Base-by-base conservation (phyloP, 2,888 invertebrate genomes). In the Rutpela maculata region DNA sequence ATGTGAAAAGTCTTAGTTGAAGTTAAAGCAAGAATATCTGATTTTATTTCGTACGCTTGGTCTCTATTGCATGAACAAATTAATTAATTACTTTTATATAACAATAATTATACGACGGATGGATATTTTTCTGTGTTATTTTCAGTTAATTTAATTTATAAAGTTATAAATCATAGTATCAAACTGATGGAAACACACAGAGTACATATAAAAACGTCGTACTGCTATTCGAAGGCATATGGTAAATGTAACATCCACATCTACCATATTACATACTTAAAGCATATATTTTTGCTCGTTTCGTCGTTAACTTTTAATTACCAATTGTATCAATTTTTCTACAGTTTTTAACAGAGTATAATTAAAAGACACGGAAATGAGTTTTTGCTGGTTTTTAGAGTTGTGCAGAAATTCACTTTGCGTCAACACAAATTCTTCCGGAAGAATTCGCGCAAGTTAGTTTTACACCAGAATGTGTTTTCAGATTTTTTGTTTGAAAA, bases 11-110 rank as follows among this genome's bases (percentile, higher is more conserved):
- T 15, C 4, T n/a, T 50, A n/a, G 15, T 12, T 50, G 15, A 50
- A 43, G 63, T 31, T 18, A 38, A 65, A 65, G 17, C 18, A 50
- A 43, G 19, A 19, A 15, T 65, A 43, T 65, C 65, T 43, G 19
- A 38, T 43, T 65, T 43, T 38, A 65, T 43, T 43, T 31, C 19
- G 43, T 65, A 65, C 65, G 65, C 65, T 50, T 65, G 65, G 65
- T 17, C 22, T 43, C 43, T 43, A 43, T 43, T 65, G 65, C 65
- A 43, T 50, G 43, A 65, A 38, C 43, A 65, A 65, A 43, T 11
- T 17, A 65, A 35, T 65, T 65, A 65, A 65, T 65, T 43, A 65
- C 12, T 35, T 43, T 43, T 12, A 17, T 12, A 43, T 43, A 10
- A 17, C 19, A 43, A 65, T 65, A 63, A 63, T 63, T 63, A 65